Evolutionary conservation across 2,113 vertebrate species (phyloP).

Genomic region (Cricetomys ansorgei): DNA sequence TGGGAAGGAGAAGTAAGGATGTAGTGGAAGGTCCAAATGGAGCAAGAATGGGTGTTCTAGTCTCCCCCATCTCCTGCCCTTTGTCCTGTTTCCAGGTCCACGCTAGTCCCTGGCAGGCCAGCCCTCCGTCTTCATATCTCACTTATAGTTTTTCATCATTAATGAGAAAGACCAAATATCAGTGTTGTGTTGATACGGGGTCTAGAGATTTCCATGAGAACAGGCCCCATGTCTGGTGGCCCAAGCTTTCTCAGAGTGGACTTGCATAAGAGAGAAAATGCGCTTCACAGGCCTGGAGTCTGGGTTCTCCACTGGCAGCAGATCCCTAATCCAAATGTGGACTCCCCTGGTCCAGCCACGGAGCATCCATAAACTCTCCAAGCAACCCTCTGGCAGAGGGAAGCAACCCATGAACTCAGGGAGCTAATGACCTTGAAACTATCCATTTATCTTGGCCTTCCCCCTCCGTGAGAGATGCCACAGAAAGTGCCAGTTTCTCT

Average conservation of each 20-base stretch:
- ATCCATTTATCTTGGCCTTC: slow-evolving; percentile 88
- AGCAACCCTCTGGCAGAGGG: slow-evolving; percentile 83
- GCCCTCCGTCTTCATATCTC: not conserved
- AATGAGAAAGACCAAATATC: not conserved
- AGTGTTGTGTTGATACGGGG: not conserved
- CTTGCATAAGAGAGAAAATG: slow-evolving; percentile 30
- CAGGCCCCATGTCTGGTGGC: not conserved
- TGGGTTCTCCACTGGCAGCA: slow-evolving; percentile 85
- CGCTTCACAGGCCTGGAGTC: slow-evolving; percentile 65
- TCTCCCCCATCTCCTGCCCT: rapidly evolving
- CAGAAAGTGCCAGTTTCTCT: slow-evolving; percentile 81
- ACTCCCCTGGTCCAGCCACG: slow-evolving; percentile 81
- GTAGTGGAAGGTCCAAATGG: not conserved
- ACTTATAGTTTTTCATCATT: not conserved
- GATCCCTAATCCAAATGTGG: slow-evolving; percentile 83
- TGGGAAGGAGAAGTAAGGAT: not conserved
- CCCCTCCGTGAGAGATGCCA: slow-evolving; percentile 84
- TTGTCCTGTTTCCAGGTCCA: not conserved
- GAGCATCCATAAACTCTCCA: slow-evolving; percentile 86
- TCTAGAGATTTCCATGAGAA: not conserved
- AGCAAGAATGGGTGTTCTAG: rapidly evolving
- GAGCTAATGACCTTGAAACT: slow-evolving; percentile 88
- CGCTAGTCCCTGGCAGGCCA: not conserved
- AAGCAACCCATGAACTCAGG: slow-evolving; percentile 81
- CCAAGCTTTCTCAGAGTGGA: slow-evolving; percentile 70